A percentile compares a stretch with the other conserved stretches of the same genome.
Conservation (phyloP, 2,797 vertebrate genomes). For the Masticophis lateralis region DNA sequence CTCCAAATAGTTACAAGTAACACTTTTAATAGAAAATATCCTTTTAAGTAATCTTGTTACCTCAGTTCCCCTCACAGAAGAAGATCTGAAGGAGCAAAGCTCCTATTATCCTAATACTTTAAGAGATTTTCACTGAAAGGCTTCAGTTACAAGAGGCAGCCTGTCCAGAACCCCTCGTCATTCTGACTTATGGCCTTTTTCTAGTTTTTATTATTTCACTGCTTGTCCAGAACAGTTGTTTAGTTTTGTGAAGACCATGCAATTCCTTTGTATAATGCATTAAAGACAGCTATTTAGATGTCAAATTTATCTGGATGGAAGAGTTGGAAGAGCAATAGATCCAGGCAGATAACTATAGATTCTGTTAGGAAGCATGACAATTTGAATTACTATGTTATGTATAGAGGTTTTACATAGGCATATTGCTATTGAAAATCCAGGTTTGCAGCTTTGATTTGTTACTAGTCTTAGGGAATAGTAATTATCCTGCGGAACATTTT, state of each 20-base stretch:
- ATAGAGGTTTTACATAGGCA: not conserved
- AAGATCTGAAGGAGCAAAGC: conserved; percentile 23
- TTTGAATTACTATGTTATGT: not conserved
- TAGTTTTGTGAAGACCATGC: not conserved
- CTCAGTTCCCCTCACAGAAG: conserved; percentile 10
- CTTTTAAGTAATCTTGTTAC: conserved; percentile 29
- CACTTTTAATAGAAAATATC: conserved; percentile 12
- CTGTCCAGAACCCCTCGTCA: not conserved
- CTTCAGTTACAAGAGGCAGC: not conserved
- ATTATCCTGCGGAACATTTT: not conserved
- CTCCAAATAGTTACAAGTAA: conserved; percentile 6
- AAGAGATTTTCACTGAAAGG: not conserved
- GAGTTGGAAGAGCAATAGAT: not conserved
- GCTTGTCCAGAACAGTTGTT: not conserved
- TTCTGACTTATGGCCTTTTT: conserved; percentile 13
- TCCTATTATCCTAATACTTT: conserved; percentile 29
- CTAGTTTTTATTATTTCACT: not conserved
- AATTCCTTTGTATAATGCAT: not conserved
- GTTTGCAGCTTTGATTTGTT: not conserved
- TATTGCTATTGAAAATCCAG: not conserved
- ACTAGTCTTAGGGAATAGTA: not conserved
- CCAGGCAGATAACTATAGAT: not conserved
- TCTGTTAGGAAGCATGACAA: not conserved
- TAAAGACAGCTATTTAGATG: not conserved
- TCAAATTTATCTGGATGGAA: not conserved